Conservation (phyloP, 2,113 vertebrate genomes). For the Anguilla japonica region DNA sequence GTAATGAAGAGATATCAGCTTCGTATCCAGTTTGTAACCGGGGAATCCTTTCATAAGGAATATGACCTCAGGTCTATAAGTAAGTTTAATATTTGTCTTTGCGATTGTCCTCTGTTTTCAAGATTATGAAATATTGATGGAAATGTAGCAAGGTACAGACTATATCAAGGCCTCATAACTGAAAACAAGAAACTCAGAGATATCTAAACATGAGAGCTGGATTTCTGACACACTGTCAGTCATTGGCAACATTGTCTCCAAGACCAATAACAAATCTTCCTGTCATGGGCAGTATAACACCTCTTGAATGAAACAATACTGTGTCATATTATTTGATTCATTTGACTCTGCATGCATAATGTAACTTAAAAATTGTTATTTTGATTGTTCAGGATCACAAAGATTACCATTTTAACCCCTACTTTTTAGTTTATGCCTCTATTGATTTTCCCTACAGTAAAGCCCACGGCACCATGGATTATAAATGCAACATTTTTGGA, state of each 20-base stretch:
- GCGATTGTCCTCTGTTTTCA: background rate
- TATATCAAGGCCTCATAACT: background rate
- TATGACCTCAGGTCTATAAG: slow-evolving; percentile 49
- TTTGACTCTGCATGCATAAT: background rate
- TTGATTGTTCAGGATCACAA: background rate
- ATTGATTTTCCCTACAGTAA: slow-evolving; percentile 48
- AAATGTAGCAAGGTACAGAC: background rate
- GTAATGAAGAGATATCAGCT: rapidly evolving
- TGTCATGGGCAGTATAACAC: no score
- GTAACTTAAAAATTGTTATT: background rate
- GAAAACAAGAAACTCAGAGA: no score
- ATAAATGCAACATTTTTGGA: slow-evolving; percentile 39
- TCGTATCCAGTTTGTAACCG: slow-evolving; percentile 22
- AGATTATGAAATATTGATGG: background rate
- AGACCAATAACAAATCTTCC: no score
- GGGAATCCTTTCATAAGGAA: rapidly evolving
- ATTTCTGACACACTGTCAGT: no score
- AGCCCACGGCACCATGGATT: slow-evolving; percentile 54
- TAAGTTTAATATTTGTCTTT: slow-evolving; percentile 28
- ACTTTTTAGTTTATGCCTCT: background rate
- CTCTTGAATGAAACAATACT: no score
- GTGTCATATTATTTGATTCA: background rate
- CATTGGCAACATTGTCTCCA: no score
- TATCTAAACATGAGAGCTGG: no score
- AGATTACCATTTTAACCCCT: background rate